Evolutionary conservation across 2,888 invertebrate species (phyloP), one percentile per base, ranked within the genome.

Genomic region (Drosophila borborema): DNA sequence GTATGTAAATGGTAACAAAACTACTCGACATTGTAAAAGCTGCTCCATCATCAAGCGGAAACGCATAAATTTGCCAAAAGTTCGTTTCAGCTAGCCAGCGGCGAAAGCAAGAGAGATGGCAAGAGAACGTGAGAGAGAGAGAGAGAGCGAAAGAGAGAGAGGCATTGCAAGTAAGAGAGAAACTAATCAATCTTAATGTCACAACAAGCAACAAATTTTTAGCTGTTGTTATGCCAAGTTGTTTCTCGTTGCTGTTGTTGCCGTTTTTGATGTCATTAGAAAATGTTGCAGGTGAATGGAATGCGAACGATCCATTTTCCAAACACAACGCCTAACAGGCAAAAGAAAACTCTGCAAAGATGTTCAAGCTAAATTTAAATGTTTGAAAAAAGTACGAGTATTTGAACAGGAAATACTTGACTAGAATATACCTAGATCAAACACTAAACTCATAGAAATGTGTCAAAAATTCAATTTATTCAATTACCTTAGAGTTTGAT

Each of bases 161-260:
- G 20, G 34, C 8, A 28, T 36, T 7, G 34, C 43, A 60, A 23
- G 43, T 46, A 45, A 53, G 60, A 71, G 64, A 77, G 81, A 79
- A 83, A 89, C 85, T 85, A 85, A 85, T 85, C 85, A 85, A 85
- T 85, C 89, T 85, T 85, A 72, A 87, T 84, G 85, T 89, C 82
- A 82, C 87, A 74, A 69, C 82, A 74, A 81, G 80, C 81, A 80
- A 75, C 89, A 80, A 80, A 86, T 80, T 86, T 66, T 75, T 84
- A 67, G 77, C 66, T 74, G 64, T 65, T 78, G 61, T 73, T 77
- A 67, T 72, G 53, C 48, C 72, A 66, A 60, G 62, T 67, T 77
- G 64, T 70, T 73, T 67, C 72, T 63, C 77, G 65, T 51, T 74
- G 73, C 49, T 54, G 38, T 54, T 54, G 53, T 54, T 54, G 53